Conservation (phyloP, 2,888 invertebrate genomes). For the Pedicia rivosa region DNA sequence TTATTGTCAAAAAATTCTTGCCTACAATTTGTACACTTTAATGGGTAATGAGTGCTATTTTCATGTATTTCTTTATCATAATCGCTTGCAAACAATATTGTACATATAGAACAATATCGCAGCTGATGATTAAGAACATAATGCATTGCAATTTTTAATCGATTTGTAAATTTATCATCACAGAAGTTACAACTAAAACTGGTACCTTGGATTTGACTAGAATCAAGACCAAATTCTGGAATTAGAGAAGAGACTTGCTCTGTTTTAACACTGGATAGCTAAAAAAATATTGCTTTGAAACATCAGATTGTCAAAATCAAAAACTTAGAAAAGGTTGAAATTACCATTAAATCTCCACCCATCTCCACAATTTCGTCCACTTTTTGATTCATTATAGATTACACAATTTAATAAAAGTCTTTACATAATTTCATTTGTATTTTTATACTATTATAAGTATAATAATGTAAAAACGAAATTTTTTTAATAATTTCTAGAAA, state of each 20-base stretch:
- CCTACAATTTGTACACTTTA: neutral
- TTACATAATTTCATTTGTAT: too few species aligned
- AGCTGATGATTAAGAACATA: slow-evolving; percentile 32
- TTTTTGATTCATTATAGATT: too few species aligned
- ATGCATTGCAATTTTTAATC: slow-evolving; percentile 32
- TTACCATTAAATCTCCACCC: too few species aligned
- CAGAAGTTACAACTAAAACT: slow-evolving; percentile 32
- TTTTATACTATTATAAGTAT: too few species aligned
- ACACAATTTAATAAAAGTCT: too few species aligned
- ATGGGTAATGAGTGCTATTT: neutral
- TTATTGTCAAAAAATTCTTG: neutral
- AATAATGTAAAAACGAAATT: too few species aligned
- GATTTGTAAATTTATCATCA: slow-evolving; percentile 34
- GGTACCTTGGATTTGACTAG: neutral
- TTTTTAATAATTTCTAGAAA: too few species aligned
- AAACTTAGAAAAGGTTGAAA: too few species aligned
- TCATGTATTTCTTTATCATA: neutral
- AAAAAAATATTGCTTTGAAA: too few species aligned
- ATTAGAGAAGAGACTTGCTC: neutral
- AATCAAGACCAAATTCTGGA: neutral
- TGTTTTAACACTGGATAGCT: too few species aligned
- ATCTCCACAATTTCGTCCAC: too few species aligned
- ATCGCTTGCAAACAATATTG: neutral
- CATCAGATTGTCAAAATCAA: too few species aligned
- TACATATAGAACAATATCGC: neutral